phyloP scores from a whole-genome alignment of 2,888 invertebrate genomes.

The Drosophila falleni region DNA sequence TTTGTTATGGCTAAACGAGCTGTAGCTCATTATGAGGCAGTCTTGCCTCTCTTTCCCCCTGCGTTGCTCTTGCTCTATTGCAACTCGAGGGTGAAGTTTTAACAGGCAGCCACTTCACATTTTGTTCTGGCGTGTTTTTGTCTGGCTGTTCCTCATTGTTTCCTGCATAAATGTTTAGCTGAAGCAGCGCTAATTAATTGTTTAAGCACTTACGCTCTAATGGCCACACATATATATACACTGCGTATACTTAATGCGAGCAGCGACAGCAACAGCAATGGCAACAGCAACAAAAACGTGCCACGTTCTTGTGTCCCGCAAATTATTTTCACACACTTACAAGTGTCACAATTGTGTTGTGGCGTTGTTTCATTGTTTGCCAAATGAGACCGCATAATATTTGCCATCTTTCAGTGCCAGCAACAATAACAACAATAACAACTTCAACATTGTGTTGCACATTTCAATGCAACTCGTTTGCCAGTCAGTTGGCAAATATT shows the following conservation, averaged over 20 bases:
- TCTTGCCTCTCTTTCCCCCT: not conserved
- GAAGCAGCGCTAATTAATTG: constrained; percentile 77
- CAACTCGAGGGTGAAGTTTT: constrained; percentile 23
- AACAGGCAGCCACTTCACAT: constrained; percentile 38
- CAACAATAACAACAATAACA: constrained; percentile 11
- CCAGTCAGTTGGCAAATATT: constrained; percentile 17
- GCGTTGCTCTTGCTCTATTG: not conserved
- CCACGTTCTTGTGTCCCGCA: constrained; percentile 26
- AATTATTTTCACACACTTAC: constrained; percentile 72
- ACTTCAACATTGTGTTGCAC: constrained; percentile 22
- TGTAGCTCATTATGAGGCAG: constrained; percentile 52
- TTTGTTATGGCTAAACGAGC: constrained; percentile 42
- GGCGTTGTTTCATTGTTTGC: constrained; percentile 36
- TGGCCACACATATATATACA: constrained; percentile 32
- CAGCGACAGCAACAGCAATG: no score
- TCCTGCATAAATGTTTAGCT: constrained; percentile 56
- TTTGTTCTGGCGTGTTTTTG: constrained; percentile 48
- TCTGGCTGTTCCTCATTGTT: constrained; percentile 57
- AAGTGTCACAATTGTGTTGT: constrained; percentile 68
- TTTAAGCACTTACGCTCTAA: constrained; percentile 70
- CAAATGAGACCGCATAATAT: constrained; percentile 74
- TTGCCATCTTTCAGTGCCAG: constrained; percentile 39
- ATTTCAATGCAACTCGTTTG: constrained; percentile 27
- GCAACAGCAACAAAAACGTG: constrained; percentile 15
- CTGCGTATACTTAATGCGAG: constrained; percentile 53